A percentile compares a stretch with the other conserved stretches of the same genome.
Conservation (phyloP, 1,140 invertebrate genomes). For the Lepidurus packardi region DNA sequence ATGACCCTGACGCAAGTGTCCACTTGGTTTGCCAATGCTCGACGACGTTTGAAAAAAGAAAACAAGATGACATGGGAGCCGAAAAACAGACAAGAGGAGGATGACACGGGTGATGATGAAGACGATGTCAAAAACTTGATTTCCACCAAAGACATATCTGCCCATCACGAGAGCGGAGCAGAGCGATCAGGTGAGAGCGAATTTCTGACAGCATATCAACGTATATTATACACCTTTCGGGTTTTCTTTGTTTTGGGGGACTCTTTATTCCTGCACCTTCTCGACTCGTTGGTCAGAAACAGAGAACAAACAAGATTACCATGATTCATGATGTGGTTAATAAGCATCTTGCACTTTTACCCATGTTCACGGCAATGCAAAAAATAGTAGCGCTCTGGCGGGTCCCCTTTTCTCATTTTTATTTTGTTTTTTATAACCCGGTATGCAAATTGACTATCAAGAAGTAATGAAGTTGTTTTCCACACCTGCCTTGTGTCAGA, state of each 20-base stretch:
- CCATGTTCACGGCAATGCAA: not conserved
- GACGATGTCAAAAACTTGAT: constrained; percentile 49
- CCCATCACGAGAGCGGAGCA: constrained; percentile 58
- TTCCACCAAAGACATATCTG: constrained; percentile 58
- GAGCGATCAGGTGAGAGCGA: constrained; percentile 44
- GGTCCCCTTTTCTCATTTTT: not conserved
- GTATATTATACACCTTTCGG: not conserved
- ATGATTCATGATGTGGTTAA: not conserved
- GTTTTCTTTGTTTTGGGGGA: not conserved
- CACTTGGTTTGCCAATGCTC: constrained; percentile 65
- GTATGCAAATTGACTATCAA: not conserved
- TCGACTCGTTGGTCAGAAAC: not conserved
- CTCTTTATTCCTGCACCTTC: not conserved
- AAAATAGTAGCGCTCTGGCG: not conserved
- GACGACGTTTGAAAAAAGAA: constrained; percentile 59
- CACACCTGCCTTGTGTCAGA: not conserved
- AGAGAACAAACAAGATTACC: not conserved
- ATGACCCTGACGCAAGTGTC: constrained; percentile 85
- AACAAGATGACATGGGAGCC: constrained; percentile 65
- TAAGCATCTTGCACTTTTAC: not conserved
- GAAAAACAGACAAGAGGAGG: constrained; percentile 48
- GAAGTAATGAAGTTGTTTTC: not conserved
- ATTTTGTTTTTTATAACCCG: not conserved
- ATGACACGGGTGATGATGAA: constrained; percentile 46
- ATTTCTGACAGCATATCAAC: constrained; percentile 32